These are phyloP conservation scores for Akabosia matsudoensis DNA, from an alignment of 1,140 invertebrate species.

Conservation along the genomic window DNA sequence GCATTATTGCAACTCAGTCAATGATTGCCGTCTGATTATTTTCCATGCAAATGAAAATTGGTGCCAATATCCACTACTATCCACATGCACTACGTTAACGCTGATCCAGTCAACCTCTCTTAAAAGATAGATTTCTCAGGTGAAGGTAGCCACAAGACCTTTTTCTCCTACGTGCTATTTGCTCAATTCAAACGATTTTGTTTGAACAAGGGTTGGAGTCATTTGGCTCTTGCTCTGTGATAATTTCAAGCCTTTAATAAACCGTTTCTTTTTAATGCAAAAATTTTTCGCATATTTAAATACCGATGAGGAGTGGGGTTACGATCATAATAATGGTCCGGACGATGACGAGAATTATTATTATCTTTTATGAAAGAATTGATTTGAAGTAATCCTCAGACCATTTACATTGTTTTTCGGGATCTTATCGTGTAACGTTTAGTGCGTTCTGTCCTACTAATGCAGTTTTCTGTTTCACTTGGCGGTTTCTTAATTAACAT, in stretches of 20 bases:
- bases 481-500: too few species aligned
- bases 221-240: slow-evolving; percentile 5
- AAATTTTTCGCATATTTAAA: background rate
- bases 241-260: background rate
- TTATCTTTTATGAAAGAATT: background rate
- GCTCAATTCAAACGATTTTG: background rate
- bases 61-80: too few species aligned
- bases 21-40: background rate
- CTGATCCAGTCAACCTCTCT: too few species aligned
- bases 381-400: too few species aligned
- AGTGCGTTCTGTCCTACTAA: too few species aligned
- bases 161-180: background rate
- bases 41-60: too few species aligned
- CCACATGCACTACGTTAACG: too few species aligned
- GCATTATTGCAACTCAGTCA: background rate
- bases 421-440: too few species aligned
- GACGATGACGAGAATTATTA: background rate
- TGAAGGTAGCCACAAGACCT: background rate
- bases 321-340: background rate
- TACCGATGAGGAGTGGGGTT: background rate
- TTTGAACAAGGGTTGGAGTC: background rate
- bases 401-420: too few species aligned
- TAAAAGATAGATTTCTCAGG: background rate
- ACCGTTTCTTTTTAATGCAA: background rate
- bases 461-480: too few species aligned